phyloP scores from a whole-genome alignment of 2,797 vertebrate species.

The Onychomys arenicola region DNA sequence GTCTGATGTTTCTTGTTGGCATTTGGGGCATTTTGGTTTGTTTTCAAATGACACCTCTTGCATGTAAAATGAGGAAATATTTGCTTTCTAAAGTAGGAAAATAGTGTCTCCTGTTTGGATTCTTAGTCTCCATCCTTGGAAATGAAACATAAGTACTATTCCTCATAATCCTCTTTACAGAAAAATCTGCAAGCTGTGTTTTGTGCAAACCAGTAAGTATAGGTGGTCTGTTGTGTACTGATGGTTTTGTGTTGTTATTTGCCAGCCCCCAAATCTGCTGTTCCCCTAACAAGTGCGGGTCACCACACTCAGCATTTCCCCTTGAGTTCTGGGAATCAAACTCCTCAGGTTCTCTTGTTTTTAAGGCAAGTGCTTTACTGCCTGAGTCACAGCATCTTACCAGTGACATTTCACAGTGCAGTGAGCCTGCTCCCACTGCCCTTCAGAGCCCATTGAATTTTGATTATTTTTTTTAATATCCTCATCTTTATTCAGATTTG shows the following conservation, averaged over 20 bases:
- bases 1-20: conserved; percentile 12
- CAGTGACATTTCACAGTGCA: not conserved
- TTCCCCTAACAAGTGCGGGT: not conserved
- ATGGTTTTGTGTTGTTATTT: not conserved
- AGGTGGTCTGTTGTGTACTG: not conserved
- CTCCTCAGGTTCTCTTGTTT: not conserved
- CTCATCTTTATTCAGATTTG: not conserved
- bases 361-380: not conserved
- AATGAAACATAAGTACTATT: not conserved
- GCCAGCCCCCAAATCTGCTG: not conserved
- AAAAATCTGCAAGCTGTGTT: not conserved
- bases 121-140: not conserved
- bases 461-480: not conserved
- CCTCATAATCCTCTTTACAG: not conserved
- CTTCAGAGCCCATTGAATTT: not conserved
- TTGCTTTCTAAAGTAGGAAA: conserved; percentile 18
- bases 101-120: not conserved
- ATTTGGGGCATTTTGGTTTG: not conserved
- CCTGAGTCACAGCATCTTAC: not conserved
- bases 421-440: not conserved
- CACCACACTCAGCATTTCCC: not conserved
- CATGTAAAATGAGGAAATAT: not conserved
- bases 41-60: conserved; percentile 20
- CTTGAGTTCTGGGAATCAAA: not conserved
- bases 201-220: not conserved